Conservation (phyloP, 2,113 vertebrate genomes). For the Anseranas semipalmata region DNA sequence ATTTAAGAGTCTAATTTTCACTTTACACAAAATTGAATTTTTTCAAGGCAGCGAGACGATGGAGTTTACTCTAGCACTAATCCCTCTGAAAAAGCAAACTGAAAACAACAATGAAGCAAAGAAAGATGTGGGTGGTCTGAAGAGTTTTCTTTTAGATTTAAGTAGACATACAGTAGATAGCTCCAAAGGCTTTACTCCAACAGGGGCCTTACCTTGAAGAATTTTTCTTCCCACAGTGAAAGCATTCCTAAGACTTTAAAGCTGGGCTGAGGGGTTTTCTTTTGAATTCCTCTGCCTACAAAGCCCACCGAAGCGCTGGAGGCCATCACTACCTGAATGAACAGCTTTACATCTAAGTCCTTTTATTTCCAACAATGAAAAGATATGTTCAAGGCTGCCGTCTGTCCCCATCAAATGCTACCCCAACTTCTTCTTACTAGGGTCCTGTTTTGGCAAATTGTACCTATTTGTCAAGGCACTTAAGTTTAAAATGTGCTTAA, state of each 20-base stretch:
- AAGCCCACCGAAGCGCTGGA: neutral
- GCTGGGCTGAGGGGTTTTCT: slow-evolving; percentile 26
- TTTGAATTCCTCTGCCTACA: slow-evolving; percentile 39
- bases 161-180: slow-evolving; percentile 65
- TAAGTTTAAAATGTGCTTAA: slow-evolving; percentile 41
- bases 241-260: slow-evolving; percentile 50
- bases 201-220: slow-evolving; percentile 53
- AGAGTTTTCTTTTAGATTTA: slow-evolving; percentile 70
- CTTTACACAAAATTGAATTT: slow-evolving; percentile 75
- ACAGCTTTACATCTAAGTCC: neutral
- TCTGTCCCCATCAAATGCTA: slow-evolving; percentile 21
- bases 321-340: slow-evolving; percentile 38
- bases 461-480: slow-evolving; percentile 20
- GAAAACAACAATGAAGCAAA: slow-evolving; percentile 68
- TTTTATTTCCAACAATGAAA: slow-evolving; percentile 34
- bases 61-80: slow-evolving; percentile 78
- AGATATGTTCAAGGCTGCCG: slow-evolving; percentile 46
- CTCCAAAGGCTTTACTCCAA: slow-evolving; percentile 39
- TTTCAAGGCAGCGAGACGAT: slow-evolving; percentile 68
- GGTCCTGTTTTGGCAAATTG: neutral
- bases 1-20: slow-evolving; percentile 84
- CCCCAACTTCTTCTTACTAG: neutral
- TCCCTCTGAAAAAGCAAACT: slow-evolving; percentile 81
- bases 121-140: slow-evolving; percentile 79
- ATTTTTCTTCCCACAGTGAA: slow-evolving; percentile 60